These are phyloP conservation scores for Drosophila takahashii DNA, from an alignment of 1,140 invertebrate species.

Conservation along the genomic window DNA sequence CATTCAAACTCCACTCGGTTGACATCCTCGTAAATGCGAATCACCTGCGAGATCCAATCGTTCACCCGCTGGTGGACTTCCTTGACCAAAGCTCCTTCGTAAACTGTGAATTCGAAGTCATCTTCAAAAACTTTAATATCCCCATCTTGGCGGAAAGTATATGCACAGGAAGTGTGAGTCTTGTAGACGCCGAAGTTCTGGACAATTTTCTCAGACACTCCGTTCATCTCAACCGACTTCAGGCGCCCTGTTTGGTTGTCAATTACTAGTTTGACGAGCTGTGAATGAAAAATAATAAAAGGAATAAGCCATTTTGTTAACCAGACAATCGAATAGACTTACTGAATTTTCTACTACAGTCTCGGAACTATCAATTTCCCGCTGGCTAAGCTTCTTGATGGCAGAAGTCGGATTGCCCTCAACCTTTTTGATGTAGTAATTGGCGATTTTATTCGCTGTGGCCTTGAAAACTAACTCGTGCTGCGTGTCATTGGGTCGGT, in stretches of 20 bases:
- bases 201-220: conserved; percentile 54
- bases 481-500: conserved; percentile 87
- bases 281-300: not conserved
- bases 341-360: conserved; percentile 59
- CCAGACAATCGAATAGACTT: not conserved
- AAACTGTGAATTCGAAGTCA: conserved; percentile 84
- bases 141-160: conserved; percentile 92
- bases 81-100: conserved; percentile 89
- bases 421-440: conserved; percentile 40
- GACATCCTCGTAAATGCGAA: conserved; percentile 90
- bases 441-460: conserved; percentile 60
- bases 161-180: conserved; percentile 92
- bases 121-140: conserved; percentile 83
- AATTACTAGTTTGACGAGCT: conserved; percentile 56
- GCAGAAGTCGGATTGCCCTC: not conserved
- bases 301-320: not conserved
- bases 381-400: not conserved
- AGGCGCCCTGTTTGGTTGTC: conserved; percentile 84
- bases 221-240: conserved; percentile 86
- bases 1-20: conserved; percentile 94
- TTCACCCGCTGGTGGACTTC: conserved; percentile 93
- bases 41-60: conserved; percentile 92
- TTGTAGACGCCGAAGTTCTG: conserved; percentile 93
- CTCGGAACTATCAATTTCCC: conserved; percentile 15
- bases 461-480: conserved; percentile 90